Percentiles rank a stretch among this genome's conserved stretches.
phyloP scores from a whole-genome alignment of 2,113 vertebrate species.

The Potamarius usumacintae region DNA sequence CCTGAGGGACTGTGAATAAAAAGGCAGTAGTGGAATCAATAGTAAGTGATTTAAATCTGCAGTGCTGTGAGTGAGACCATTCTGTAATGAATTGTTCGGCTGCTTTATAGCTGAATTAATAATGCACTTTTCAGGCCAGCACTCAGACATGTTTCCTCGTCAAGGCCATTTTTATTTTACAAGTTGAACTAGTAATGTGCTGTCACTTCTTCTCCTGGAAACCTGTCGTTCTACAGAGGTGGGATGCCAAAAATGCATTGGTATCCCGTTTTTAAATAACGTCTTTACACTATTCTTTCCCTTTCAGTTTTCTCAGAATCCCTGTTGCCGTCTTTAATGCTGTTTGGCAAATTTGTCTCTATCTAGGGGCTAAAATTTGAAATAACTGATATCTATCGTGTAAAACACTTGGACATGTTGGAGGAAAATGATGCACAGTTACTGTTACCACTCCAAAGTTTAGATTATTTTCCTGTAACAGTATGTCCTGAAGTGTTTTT shows the following conservation, averaged over 20 bases:
- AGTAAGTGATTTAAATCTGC: constrained; percentile 41
- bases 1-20: constrained; percentile 10
- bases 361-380: not conserved
- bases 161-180: not conserved
- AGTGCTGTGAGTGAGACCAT: constrained; percentile 27
- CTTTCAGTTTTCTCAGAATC: not conserved
- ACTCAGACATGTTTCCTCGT: not conserved
- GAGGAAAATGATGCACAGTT: not conserved
- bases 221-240: not conserved
- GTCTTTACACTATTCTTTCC: not conserved
- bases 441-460: not conserved
- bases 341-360: not conserved
- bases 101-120: constrained; percentile 40
- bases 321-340: not conserved
- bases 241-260: not conserved
- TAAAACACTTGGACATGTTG: not conserved
- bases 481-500: not conserved
- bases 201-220: not conserved
- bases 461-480: not conserved
- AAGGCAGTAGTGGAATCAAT: constrained; percentile 14
- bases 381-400: not conserved
- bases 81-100: constrained; percentile 43
- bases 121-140: constrained; percentile 32
- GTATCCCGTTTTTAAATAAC: not conserved
- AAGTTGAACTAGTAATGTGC: not conserved